Percentiles rank a stretch among this genome's conserved stretches.
phyloP scores from a whole-genome alignment of 2,113 vertebrate species.

The Apodemus sylvaticus region DNA sequence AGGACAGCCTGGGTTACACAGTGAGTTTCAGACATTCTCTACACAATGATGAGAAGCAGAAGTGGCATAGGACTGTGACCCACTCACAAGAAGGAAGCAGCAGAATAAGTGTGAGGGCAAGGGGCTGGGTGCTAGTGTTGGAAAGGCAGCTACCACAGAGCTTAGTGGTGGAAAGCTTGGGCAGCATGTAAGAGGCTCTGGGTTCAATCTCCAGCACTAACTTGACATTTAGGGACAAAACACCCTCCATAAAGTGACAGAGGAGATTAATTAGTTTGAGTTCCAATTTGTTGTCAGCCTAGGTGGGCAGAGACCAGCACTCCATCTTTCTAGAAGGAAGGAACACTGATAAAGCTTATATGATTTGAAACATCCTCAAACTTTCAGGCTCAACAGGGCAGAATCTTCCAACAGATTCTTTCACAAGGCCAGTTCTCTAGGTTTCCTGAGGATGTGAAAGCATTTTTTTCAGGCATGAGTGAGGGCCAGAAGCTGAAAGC shows the following conservation, averaged over 20 bases:
- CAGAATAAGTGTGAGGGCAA: neutral
- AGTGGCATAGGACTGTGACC: neutral
- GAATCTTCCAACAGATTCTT: neutral
- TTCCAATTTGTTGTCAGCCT: constrained; percentile 62
- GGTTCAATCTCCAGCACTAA: neutral
- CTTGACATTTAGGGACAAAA: constrained; percentile 52
- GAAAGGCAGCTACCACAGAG: neutral
- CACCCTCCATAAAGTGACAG: constrained; percentile 51
- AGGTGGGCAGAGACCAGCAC: constrained; percentile 59
- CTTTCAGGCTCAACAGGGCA: neutral
- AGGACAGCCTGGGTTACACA: neutral
- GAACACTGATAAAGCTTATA: constrained; percentile 27
- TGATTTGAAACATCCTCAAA: constrained; percentile 26
- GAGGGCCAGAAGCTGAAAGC: neutral
- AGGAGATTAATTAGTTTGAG: constrained; percentile 59
- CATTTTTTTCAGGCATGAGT: neutral
- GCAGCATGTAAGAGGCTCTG: neutral
- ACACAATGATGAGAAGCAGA: neutral
- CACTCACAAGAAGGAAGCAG: neutral
- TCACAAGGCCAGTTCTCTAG: fast-evolving
- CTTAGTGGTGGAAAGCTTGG: neutral
- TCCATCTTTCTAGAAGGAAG: constrained; percentile 28
- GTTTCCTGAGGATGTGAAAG: neutral
- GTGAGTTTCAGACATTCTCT: neutral
- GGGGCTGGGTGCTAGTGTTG: neutral